Base-by-base conservation (phyloP, 2,888 invertebrate species). In the Steinernema carpocapsae region DNA sequence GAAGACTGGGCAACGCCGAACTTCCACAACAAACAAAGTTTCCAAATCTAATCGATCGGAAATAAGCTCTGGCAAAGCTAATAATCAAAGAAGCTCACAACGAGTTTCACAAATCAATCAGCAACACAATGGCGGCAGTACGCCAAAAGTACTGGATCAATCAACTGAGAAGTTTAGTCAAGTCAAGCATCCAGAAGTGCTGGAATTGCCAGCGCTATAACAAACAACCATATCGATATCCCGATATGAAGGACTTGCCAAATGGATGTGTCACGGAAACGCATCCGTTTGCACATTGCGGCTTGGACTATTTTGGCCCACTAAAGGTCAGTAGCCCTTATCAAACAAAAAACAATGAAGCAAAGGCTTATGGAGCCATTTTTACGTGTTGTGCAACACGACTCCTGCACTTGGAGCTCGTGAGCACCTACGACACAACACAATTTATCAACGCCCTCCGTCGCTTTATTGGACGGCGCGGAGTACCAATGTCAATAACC, bases 381-480 rank as follows among this genome's bases (percentile, higher is more conserved):
- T 59, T 37, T 17, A 75, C 75, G 17, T 75, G 75, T 70, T 4
- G 46, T 0, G 19, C 45, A 7, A 75, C 75, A 17, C 45, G 75
- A 72, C 48, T 51, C 3, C 14, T 75, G n/a, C 75, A 75, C 24
- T 6, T 75, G 7, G 75, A 75, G 51, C n/a, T 75, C 10, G 75
- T 75, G 2, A 42, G 48, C 22, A 26, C 71, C 37, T 71, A 70
- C 10, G 17, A 24, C 1, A 74, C 76, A n/a, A 14, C 2, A 0
- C 48, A 52, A 12, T 76, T 76, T 29, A 48, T 76, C 7, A 19
- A 64, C 7, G 76, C 76, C 1, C 14, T 76, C 17, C 32, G 72
- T 37, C n/a, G 76, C 24, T 37, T 70, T 12, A 32, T 74, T 17
- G 64, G 74, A 12, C 64, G 74, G 42, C n/a, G 76, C 72, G 76